These are phyloP conservation scores for Lophius piscatorius DNA, from an alignment of 2,113 vertebrate genomes.

Conservation along the genomic window DNA sequence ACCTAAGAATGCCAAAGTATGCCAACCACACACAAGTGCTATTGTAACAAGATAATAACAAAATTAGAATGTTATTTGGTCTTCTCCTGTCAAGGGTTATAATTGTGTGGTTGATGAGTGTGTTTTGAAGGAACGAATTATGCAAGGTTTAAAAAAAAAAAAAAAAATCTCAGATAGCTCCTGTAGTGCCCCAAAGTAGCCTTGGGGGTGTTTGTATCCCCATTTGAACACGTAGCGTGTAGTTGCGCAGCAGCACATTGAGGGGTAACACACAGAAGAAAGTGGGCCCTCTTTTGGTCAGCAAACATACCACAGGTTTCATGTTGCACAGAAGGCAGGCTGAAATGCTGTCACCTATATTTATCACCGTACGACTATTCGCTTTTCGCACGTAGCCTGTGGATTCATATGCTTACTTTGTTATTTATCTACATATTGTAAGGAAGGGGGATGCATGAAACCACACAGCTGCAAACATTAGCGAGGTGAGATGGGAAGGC, in stretches of 20 bases:
- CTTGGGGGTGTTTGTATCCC: too few relatives aligned
- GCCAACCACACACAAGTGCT: too few relatives aligned
- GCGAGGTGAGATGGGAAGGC: conserved; percentile 45
- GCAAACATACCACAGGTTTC: conserved; percentile 3
- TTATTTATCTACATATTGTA: background rate
- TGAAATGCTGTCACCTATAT: background rate
- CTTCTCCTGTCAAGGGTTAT: too few relatives aligned
- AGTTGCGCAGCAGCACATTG: background rate
- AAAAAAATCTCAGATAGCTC: too few relatives aligned
- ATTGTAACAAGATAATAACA: too few relatives aligned
- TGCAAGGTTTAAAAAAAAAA: too few relatives aligned
- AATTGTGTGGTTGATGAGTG: too few relatives aligned
- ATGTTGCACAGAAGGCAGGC: background rate
- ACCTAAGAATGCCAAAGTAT: too few relatives aligned
- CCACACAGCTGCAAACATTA: conserved; percentile 17
- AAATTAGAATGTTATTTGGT: too few relatives aligned
- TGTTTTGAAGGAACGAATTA: too few relatives aligned
- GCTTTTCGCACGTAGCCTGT: background rate
- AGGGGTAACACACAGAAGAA: background rate
- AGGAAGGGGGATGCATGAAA: background rate
- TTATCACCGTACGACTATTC: background rate
- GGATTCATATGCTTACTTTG: conserved; percentile 1
- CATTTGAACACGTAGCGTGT: too few relatives aligned
- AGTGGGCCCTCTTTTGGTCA: conserved; percentile 69
- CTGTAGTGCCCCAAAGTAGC: too few relatives aligned